phyloP scores from a whole-genome alignment of 2,797 vertebrate genomes.

The Muraenolepis orangiensis region DNA sequence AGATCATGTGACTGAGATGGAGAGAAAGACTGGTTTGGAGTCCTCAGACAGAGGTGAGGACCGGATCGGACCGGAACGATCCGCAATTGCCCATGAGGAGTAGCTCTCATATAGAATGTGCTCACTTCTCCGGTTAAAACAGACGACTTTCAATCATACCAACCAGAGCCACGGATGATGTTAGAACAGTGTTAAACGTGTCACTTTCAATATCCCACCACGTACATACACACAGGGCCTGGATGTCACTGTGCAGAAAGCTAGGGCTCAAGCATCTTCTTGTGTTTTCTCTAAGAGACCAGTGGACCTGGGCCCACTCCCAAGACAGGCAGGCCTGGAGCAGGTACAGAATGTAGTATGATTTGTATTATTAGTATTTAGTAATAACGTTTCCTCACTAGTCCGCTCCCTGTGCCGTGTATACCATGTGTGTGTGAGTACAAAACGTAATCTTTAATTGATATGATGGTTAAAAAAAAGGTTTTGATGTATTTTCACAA shows the following conservation, averaged over 20 bases:
- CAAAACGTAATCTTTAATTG: background rate
- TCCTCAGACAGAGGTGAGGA: constrained; percentile 40
- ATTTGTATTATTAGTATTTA: background rate
- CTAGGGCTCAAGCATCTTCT: background rate
- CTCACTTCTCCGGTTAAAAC: background rate
- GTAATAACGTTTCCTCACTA: background rate
- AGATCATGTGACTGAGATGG: constrained; percentile 37
- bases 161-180: too few relatives aligned
- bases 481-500: constrained; percentile 17
- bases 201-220: background rate
- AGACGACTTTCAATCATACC: too few relatives aligned
- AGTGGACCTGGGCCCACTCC: constrained; percentile 34
- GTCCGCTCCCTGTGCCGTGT: background rate
- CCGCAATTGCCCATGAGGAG: background rate
- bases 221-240: background rate
- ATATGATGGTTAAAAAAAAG: background rate
- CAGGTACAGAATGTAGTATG: constrained; percentile 28
- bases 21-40: constrained; percentile 13
- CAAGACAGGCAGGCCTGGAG: constrained; percentile 31
- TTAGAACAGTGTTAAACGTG: too few relatives aligned
- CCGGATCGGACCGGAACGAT: background rate
- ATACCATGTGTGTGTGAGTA: background rate
- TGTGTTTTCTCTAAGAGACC: background rate
- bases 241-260: too few relatives aligned
- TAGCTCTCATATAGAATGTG: background rate